phyloP scores from a whole-genome alignment of 2,113 vertebrate genomes.

The Lipotes vexillifer region DNA sequence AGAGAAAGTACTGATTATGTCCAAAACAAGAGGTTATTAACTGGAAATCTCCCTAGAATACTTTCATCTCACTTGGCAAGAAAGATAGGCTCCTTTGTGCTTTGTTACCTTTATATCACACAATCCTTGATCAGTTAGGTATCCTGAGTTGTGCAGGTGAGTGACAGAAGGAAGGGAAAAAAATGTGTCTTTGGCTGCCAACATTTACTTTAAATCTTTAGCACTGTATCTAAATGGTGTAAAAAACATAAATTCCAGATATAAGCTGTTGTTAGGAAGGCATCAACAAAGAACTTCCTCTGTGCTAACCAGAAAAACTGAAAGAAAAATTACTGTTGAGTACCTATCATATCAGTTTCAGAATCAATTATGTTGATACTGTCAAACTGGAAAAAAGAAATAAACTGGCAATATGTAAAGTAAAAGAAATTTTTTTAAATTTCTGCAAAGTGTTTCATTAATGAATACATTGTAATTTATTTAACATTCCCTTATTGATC shows the following conservation, averaged over 20 bases:
- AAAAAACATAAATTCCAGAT: constrained; percentile 50
- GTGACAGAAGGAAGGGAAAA: neutral
- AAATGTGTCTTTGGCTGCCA: constrained; percentile 65
- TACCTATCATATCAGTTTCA: constrained; percentile 57
- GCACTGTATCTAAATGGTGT: constrained; percentile 63
- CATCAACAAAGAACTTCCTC: constrained; percentile 56
- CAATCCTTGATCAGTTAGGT: neutral
- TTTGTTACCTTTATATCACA: constrained; percentile 38
- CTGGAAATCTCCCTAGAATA: constrained; percentile 54
- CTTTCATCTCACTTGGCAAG: constrained; percentile 36
- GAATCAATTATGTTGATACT: constrained; percentile 63
- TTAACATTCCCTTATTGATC: neutral
- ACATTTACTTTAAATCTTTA: neutral
- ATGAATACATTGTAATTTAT: neutral
- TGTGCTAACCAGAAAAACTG: constrained; percentile 44
- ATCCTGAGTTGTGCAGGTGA: neutral
- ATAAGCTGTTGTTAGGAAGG: constrained; percentile 54
- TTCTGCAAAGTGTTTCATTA: neutral
- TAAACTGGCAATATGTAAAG: constrained; percentile 77
- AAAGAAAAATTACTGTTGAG: constrained; percentile 63
- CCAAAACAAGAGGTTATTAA: constrained; percentile 52
- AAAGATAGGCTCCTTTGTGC: constrained; percentile 36
- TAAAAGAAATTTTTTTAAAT: neutral
- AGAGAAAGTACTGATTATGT: constrained; percentile 52
- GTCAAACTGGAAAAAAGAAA: constrained; percentile 73